Evolutionary conservation across 2,113 vertebrate genomes (phyloP).

Genomic region (Haemorhous mexicanus): DNA sequence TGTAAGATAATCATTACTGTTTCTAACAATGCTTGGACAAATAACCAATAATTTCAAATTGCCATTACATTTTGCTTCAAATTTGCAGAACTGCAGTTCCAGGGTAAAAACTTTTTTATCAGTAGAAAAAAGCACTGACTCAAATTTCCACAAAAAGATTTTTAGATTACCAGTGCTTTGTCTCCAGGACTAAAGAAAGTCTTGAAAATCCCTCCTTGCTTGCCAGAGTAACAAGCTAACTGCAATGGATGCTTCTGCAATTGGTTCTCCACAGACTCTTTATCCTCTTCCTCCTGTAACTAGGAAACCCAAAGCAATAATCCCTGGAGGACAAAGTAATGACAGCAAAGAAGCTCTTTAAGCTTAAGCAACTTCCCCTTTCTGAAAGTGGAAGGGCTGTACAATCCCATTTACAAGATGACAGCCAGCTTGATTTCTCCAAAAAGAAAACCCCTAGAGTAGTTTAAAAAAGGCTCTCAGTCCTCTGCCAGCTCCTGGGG

Average conservation of each 20-base stretch:
- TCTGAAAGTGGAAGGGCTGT: not conserved
- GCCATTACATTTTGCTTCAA: not conserved
- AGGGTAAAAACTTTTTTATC: not conserved
- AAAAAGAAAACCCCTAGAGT: not conserved
- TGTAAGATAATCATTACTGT: not conserved
- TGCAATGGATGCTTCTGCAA: not conserved
- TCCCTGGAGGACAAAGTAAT: not conserved
- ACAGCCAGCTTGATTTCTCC: not conserved
- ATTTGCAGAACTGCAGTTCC: not conserved
- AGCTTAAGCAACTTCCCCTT: not conserved
- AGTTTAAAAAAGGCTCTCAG: not conserved
- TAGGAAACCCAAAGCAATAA: not conserved
- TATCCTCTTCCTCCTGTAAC: not conserved
- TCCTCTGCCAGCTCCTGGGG: not conserved
- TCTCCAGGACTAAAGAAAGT: not conserved
- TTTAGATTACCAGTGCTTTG: not conserved
- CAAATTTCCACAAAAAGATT: not conserved
- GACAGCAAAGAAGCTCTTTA: constrained; percentile 14
- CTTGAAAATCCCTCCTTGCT: not conserved
- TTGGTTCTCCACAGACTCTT: not conserved
- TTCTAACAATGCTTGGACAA: not conserved
- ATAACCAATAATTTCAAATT: not conserved
- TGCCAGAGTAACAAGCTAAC: not conserved
- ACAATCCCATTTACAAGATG: not conserved
- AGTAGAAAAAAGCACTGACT: not conserved